Base-by-base conservation (phyloP, 2,797 vertebrate genomes). In the Rhincodon typus region DNA sequence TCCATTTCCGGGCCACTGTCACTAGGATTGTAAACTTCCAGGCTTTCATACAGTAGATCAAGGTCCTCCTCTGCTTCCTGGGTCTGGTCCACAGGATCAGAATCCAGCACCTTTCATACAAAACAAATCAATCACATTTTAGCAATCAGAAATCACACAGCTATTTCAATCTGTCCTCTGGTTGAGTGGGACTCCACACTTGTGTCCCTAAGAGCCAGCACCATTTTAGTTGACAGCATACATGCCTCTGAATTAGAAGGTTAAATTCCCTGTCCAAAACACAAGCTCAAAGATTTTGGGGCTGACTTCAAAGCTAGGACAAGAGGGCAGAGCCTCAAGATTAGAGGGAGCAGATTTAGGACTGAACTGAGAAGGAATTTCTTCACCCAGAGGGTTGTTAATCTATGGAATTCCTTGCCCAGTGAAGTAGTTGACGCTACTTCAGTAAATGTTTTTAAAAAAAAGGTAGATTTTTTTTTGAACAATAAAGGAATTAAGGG, bases 1-100 rank as follows among this genome's bases (percentile, higher is more conserved):
- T 98, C 98, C 97, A 98, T 97, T 96, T 98, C 98, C 0, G 98
- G 98, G n/a, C 98, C 98, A 38, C 98, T 98, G 97, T 98, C 98
- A 30, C 98, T 98, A 97, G 98, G 98, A 96, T 98, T 98, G 96
- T 98, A 98, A 8, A 98, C 97, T 96, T 98, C 98, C 95, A 98
- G 97, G 94, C 98, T 98, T 96, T 98, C 98, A 0, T 98, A 98
- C 34, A 98, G 97, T 57, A 98, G 96, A 95, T 98, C 98, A 97
- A 98, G 97, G 96, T 98, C 98, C 96, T 98, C 98, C 96, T 98
- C 98, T 96, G 98, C 98, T 96, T 98, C 98, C 97, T 98, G 98
- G 25, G 97, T 98, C 97, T 98, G 98, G 96, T 98, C 98, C 27
- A 98, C 98, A 0, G 98, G 98, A 96, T 98, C 98, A 34, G 98